A percentile compares a stretch with the other conserved stretches of the same genome.
Conservation (phyloP, 2,888 invertebrate genomes). For the Julus scanicus region DNA sequence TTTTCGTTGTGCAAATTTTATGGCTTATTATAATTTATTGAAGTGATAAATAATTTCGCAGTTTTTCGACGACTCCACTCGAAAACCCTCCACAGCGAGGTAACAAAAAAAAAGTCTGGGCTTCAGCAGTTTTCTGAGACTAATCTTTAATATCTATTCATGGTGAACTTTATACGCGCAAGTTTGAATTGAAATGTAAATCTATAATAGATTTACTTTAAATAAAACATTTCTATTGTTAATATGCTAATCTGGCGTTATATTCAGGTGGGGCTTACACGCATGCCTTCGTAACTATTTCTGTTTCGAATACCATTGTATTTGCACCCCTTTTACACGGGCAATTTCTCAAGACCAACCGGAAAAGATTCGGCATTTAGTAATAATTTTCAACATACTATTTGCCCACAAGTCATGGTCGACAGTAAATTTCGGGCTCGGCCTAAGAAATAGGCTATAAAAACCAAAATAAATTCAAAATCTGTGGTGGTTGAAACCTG, state of each 20-base stretch:
- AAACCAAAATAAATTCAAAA: background rate
- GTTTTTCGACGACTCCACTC: background rate
- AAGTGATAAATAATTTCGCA: background rate
- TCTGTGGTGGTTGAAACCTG: background rate
- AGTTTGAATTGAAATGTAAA: conserved; percentile 20
- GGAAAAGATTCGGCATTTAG: conserved; percentile 22
- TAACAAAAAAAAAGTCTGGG: background rate
- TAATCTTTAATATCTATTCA: conserved; percentile 33
- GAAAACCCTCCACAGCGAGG: background rate
- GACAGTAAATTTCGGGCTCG: background rate
- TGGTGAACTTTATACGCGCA: background rate
- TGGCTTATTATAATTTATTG: conserved; percentile 33
- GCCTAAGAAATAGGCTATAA: background rate
- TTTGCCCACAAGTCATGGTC: background rate
- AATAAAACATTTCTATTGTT: conserved; percentile 28
- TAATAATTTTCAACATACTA: background rate
- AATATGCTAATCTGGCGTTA: background rate
- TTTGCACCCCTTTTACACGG: conserved; percentile 11
- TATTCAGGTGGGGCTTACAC: background rate
- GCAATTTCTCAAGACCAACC: background rate
- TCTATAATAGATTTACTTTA: background rate
- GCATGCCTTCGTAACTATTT: background rate
- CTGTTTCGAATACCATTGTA: background rate
- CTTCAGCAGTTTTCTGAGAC: background rate
- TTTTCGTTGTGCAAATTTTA: background rate